Percentiles rank a stretch among this genome's conserved stretches.
phyloP scores from a whole-genome alignment of 1,140 invertebrate genomes.

The Thrips palmi region DNA sequence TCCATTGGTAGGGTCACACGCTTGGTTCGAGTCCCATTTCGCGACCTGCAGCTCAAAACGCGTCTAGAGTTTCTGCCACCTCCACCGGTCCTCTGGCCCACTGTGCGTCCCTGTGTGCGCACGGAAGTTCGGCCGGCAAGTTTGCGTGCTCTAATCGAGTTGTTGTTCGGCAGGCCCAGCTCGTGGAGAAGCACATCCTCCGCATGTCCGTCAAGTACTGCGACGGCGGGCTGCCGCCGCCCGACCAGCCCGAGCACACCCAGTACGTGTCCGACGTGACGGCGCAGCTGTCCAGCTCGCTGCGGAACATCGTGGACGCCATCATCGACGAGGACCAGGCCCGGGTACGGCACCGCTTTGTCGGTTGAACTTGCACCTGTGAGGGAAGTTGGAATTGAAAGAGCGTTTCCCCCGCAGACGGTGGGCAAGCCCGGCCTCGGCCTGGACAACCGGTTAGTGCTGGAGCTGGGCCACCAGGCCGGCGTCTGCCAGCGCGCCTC shows the following conservation, averaged over 20 bases:
- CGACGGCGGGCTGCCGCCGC: conserved; percentile 27
- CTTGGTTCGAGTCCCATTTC: too few species aligned
- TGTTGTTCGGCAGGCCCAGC: conserved; percentile 27
- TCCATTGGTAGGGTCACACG: too few species aligned
- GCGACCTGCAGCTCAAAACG: too few species aligned
- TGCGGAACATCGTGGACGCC: conserved; percentile 32
- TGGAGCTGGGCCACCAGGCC: conserved; percentile 47
- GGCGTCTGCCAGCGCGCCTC: conserved; percentile 40
- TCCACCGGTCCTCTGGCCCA: too few species aligned
- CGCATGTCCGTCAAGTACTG: conserved; percentile 34
- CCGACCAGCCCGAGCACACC: conserved; percentile 32
- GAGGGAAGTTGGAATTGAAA: conserved; percentile 7
- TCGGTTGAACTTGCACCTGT: conserved; percentile 4
- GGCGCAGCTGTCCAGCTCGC: conserved; percentile 27
- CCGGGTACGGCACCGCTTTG: conserved; percentile 17
- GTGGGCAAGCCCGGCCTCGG: too few species aligned
- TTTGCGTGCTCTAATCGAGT: conserved; percentile 4
- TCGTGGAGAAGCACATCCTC: conserved; percentile 40
- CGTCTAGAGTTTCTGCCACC: too few species aligned
- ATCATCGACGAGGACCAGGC: conserved; percentile 34
- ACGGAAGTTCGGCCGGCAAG: not conserved
- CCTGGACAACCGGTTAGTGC: conserved; percentile 32
- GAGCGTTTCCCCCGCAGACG: too few species aligned
- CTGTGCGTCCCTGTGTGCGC: too few species aligned
- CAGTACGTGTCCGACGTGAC: conserved; percentile 38